Evolutionary conservation across 2,797 vertebrate genomes (phyloP), one percentile per base, ranked within the genome.

Genomic region (Vultur gryphus): DNA sequence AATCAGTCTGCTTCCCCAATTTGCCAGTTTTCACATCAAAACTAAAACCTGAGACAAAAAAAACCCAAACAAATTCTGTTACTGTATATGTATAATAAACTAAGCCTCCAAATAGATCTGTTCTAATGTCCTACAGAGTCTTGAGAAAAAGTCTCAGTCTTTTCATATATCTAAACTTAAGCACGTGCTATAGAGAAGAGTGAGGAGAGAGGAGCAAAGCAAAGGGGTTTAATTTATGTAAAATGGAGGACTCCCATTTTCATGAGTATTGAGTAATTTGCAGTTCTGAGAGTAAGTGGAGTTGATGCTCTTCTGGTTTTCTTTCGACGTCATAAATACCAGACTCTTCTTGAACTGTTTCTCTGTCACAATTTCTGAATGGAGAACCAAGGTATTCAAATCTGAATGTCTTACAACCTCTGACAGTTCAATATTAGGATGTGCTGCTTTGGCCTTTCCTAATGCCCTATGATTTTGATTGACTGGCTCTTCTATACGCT

Each of bases 381-480:
- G 41, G 55, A 55, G 54, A 51, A 3, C 14, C 10, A 1, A 15
- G 49, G 37, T 7, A 2, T 5, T 58, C 26, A 3, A 13, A 15
- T 7, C 4, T 5, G 54, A 26, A 2, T 8, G 48, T 37, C 44
- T 41, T 12, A 3, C 1, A 1, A 20, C 51, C 61, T 5, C 6
- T 31, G 70, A 5, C 19, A 4, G 26, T 5, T 48, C 35, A 1
- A 0, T 5, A 1, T 3, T 5, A 6, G 62, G 39, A 15, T 4
- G 64, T 28, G 61, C 81, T 57, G 73, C 64, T 54, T 41, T 17
- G 39, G 17, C 77, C 72, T 46, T 24, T 16, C 41, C 72, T 18
- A 4, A 0, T 1, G 4, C 64, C 5, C 0, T 3, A 1, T 5
- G 69, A 1, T 25, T 62, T 33, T 23, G 26, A 43, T 5, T 87